These are phyloP conservation scores for Percina caprodes DNA, from an alignment of 2,113 vertebrate genomes.

Conservation along the genomic window DNA sequence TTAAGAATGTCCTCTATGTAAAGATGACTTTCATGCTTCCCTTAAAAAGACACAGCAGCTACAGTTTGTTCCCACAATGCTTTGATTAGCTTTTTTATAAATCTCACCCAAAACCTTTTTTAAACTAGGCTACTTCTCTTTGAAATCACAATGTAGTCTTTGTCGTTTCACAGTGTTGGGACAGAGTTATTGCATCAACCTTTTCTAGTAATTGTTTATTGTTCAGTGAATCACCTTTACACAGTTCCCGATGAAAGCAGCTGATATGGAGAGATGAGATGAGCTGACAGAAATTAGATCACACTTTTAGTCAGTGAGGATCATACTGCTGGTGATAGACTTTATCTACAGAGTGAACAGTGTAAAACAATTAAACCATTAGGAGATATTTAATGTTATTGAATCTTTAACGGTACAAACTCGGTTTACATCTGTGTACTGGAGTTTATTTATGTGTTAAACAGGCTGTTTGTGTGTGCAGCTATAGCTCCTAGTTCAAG, in stretches of 20 bases:
- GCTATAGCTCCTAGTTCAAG: background rate
- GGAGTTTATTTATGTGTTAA: background rate
- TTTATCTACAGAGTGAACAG: background rate
- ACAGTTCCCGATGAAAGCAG: constrained; percentile 49
- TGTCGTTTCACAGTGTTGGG: background rate
- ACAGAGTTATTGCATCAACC: constrained; percentile 1
- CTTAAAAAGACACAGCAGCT: constrained; percentile 28
- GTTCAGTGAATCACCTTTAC: constrained; percentile 3
- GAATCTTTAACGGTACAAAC: background rate
- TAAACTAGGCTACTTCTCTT: background rate
- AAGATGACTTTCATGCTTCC: constrained; percentile 3
- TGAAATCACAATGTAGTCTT: background rate
- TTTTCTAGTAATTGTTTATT: background rate
- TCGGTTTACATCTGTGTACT: no score
- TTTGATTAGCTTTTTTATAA: background rate
- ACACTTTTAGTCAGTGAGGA: background rate
- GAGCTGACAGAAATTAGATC: constrained; percentile 35
- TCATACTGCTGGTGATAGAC: background rate
- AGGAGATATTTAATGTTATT: background rate
- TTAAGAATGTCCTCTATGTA: constrained; percentile 40
- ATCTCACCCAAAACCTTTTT: background rate
- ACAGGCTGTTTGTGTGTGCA: background rate
- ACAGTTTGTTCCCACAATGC: background rate
- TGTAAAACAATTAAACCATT: background rate
- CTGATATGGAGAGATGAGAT: constrained; percentile 39